phyloP scores from a whole-genome alignment of 2,888 invertebrate species.

The Lepeophtheirus nordmannii region DNA sequence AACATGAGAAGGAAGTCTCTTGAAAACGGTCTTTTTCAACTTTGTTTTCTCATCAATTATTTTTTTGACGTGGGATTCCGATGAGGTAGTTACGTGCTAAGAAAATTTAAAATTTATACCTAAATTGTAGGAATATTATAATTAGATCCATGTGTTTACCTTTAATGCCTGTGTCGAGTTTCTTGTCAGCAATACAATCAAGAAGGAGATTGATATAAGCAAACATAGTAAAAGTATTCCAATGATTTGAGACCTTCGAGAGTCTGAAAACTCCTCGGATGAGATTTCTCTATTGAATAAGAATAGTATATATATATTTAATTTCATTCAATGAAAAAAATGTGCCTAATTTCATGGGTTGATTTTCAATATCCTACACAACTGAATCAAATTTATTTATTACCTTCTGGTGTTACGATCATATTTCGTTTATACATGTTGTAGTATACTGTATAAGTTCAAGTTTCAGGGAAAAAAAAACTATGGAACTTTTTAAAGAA shows the following conservation, averaged over 20 bases:
- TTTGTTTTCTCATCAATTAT: neutral
- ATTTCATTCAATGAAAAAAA: no score
- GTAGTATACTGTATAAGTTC: no score
- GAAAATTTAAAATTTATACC: neutral
- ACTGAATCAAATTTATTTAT: no score
- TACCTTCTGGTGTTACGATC: no score
- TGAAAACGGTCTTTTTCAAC: neutral
- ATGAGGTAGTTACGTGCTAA: neutral
- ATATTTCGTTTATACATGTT: no score
- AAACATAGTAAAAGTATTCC: neutral
- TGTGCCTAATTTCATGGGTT: no score
- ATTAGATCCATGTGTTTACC: neutral
- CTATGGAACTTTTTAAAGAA: no score
- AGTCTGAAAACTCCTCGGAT: neutral
- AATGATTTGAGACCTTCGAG: neutral
- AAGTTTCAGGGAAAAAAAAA: no score
- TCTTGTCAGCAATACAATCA: neutral
- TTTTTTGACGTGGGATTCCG: neutral
- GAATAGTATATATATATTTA: no score
- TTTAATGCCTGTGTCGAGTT: neutral
- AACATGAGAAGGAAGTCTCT: neutral
- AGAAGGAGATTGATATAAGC: no score
- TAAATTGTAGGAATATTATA: neutral
- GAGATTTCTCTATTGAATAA: neutral
- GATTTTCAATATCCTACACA: no score